Evolutionary conservation across 1,140 invertebrate species (phyloP).

Genomic region (Hyphantria cunea): DNA sequence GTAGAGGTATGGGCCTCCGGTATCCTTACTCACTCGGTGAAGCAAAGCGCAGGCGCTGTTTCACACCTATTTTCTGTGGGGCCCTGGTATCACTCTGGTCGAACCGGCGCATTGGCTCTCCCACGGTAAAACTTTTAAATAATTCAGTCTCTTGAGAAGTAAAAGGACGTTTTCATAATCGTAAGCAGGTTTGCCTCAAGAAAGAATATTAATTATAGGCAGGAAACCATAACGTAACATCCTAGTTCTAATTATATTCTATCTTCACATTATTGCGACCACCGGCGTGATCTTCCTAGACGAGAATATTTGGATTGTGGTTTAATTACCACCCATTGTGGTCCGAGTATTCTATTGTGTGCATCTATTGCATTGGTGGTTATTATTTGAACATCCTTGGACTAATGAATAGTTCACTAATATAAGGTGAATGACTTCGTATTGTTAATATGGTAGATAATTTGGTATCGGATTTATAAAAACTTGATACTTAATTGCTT

Average conservation of each 20-base stretch:
- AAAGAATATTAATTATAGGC: background rate
- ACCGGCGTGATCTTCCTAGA: constrained; percentile 66
- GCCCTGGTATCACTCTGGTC: too few relatives aligned
- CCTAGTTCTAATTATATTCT: too few relatives aligned
- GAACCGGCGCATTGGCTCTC: too few relatives aligned
- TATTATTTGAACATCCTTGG: constrained; percentile 33
- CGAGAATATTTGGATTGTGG: constrained; percentile 73
- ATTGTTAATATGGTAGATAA: background rate
- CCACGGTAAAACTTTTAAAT: too few relatives aligned
- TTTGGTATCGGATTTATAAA: background rate
- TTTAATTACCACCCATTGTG: constrained; percentile 79
- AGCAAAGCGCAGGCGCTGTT: too few relatives aligned
- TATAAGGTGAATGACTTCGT: constrained; percentile 20
- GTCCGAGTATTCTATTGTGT: constrained; percentile 52
- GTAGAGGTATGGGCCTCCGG: too few relatives aligned
- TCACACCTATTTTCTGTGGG: too few relatives aligned
- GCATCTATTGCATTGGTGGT: constrained; percentile 38
- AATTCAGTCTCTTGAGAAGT: too few relatives aligned
- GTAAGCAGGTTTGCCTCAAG: too few relatives aligned
- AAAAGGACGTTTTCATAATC: too few relatives aligned
- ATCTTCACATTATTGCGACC: constrained; percentile 62
- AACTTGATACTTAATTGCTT: background rate
- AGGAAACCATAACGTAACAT: too few relatives aligned
- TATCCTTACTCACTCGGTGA: too few relatives aligned
- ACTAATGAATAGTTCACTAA: constrained; percentile 28